Evolutionary conservation across 2,797 vertebrate species (phyloP).

Genomic region (Myiotriccus ornatus): DNA sequence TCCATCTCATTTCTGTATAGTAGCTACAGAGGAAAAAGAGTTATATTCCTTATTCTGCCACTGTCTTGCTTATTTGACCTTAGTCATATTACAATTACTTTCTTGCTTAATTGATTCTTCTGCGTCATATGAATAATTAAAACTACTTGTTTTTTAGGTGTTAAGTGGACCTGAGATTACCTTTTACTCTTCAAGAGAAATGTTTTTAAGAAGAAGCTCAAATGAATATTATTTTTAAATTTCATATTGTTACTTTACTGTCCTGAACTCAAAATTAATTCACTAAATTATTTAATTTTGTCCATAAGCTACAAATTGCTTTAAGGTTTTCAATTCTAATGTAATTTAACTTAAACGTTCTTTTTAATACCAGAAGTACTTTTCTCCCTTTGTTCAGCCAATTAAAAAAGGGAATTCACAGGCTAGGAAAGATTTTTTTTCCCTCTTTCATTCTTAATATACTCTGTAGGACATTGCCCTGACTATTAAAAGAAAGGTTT

Average conservation of each 20-base stretch:
- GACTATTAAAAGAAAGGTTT: not conserved
- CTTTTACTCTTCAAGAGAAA: not conserved
- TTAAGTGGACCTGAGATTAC: not conserved
- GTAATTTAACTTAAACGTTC: not conserved
- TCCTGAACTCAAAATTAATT: not conserved
- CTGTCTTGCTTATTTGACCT: constrained; percentile 25
- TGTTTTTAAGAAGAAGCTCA: not conserved
- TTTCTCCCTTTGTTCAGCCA: not conserved
- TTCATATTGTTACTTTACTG: not conserved
- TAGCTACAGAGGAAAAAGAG: not conserved
- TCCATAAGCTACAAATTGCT: not conserved
- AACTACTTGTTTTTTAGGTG: not conserved
- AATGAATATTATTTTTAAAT: not conserved
- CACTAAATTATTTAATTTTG: not conserved
- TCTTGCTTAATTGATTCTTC: constrained; percentile 25
- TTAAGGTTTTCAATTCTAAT: not conserved
- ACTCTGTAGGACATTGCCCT: not conserved
- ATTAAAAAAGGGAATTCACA: not conserved
- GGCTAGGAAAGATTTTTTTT: not conserved
- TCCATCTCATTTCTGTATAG: not conserved
- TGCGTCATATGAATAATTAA: constrained; percentile 6
- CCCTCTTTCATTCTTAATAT: not conserved
- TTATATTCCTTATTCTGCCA: not conserved
- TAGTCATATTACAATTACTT: not conserved
- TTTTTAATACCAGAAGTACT: not conserved